Conservation (phyloP, 2,888 invertebrate species). For the Drosophila koepferae region DNA sequence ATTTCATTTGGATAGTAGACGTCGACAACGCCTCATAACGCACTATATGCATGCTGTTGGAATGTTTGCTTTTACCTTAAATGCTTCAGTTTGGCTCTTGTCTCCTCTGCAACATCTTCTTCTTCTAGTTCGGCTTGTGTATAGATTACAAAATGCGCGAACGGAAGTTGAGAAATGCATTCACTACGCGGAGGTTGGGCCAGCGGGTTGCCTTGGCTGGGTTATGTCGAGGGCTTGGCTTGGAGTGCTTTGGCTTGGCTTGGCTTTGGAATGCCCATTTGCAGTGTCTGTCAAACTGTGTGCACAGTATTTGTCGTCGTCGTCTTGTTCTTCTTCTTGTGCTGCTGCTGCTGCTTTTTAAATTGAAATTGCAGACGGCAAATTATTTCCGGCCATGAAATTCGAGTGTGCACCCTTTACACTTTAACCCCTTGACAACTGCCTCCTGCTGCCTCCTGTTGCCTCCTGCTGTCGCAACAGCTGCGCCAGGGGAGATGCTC, state of each 20-base stretch:
- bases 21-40: slow-evolving; percentile 48
- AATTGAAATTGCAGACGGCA: slow-evolving; percentile 75
- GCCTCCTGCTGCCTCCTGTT: not conserved
- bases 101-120: not conserved
- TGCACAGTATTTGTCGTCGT: slow-evolving; percentile 25
- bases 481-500: slow-evolving; percentile 48
- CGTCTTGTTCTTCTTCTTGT: not conserved
- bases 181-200: slow-evolving; percentile 18
- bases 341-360: slow-evolving; percentile 8
- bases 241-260: not conserved
- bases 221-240: slow-evolving; percentile 24
- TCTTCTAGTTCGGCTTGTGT: not conserved
- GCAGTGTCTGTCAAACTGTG: slow-evolving; percentile 43
- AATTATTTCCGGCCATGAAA: slow-evolving; percentile 77
- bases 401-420: slow-evolving; percentile 74
- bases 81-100: slow-evolving; percentile 8
- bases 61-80: slow-evolving; percentile 22
- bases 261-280: slow-evolving; percentile 9
- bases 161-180: slow-evolving; percentile 50
- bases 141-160: slow-evolving; percentile 20
- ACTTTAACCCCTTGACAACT: not conserved
- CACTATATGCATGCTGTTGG: slow-evolving; percentile 39
- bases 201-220: slow-evolving; percentile 12
- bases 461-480: slow-evolving; percentile 3
- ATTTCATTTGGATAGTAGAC: slow-evolving; percentile 53